These are phyloP conservation scores for Litoditis marina DNA, from an alignment of 2,888 invertebrate genomes.

Conservation along the genomic window DNA sequence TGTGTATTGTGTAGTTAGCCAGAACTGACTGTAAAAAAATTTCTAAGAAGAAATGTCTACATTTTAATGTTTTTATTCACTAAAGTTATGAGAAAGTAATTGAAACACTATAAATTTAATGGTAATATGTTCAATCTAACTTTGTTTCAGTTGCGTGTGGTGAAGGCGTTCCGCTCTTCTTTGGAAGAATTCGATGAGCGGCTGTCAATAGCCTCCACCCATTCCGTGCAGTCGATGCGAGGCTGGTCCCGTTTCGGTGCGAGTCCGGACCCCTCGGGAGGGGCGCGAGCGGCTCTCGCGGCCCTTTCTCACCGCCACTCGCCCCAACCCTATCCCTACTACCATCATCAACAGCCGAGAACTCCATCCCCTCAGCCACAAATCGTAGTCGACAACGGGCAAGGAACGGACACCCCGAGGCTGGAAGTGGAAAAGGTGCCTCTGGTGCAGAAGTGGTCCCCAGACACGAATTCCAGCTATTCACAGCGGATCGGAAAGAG, in stretches of 20 bases:
- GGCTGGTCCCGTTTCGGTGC: slow-evolving; percentile 40
- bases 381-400: slow-evolving; percentile 56
- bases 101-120: too few species aligned
- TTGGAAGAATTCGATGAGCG: slow-evolving; percentile 99
- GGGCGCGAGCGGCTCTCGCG: slow-evolving; percentile 36
- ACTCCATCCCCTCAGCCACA: slow-evolving; percentile 48
- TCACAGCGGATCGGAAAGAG: slow-evolving; percentile 56
- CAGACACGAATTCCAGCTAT: slow-evolving; percentile 39
- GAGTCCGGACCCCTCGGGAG: slow-evolving; percentile 37
- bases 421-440: slow-evolving; percentile 49
- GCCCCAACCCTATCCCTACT: slow-evolving; percentile 59
- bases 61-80: too few species aligned
- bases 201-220: slow-evolving; percentile 94
- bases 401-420: slow-evolving; percentile 14
- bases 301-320: slow-evolving; percentile 48
- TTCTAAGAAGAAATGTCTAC: too few species aligned
- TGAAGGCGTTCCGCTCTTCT: slow-evolving; percentile 98
- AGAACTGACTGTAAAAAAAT: too few species aligned
- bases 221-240: slow-evolving; percentile 71
- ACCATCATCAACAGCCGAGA: slow-evolving; percentile 53
- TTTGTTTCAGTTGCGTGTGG: slow-evolving; percentile 89
- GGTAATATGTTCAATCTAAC: too few species aligned
- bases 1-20: too few species aligned
- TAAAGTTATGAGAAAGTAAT: too few species aligned
- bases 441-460: slow-evolving; percentile 59